Evolutionary conservation across 2,113 vertebrate species (phyloP).

Genomic region (Solea senegalensis): DNA sequence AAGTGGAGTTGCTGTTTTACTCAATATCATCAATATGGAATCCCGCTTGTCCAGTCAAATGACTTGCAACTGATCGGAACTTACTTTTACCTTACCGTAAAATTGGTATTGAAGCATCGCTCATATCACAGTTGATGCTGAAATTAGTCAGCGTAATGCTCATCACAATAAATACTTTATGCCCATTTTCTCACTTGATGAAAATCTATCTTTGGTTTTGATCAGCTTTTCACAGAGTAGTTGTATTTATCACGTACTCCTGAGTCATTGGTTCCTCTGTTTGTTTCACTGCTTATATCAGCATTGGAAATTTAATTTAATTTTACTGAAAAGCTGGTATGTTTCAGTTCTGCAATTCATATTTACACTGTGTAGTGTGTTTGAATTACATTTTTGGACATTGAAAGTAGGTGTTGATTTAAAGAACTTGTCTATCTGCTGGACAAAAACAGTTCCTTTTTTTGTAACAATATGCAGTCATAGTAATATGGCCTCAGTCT

Average conservation of each 20-base stretch:
- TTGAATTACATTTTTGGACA: background rate
- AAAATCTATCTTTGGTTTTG: background rate
- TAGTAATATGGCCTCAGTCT: background rate
- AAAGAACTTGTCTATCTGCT: background rate
- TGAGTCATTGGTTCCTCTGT: background rate
- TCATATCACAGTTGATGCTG: too few species aligned
- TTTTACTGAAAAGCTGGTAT: background rate
- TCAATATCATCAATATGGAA: too few species aligned
- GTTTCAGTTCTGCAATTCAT: slow-evolving; percentile 28
- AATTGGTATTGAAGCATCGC: too few species aligned
- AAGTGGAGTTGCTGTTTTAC: too few species aligned
- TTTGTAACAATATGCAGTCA: background rate
- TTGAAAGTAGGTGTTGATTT: background rate
- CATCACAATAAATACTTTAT: too few species aligned
- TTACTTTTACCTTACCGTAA: too few species aligned
- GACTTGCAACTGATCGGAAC: too few species aligned
- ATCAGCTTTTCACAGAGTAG: background rate
- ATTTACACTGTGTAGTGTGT: background rate
- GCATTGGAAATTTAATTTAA: too few species aligned
- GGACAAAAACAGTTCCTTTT: background rate
- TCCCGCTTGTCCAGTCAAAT: too few species aligned
- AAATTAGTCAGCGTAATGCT: too few species aligned
- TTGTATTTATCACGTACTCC: background rate
- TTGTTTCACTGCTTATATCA: too few species aligned
- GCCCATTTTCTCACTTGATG: too few species aligned